Conservation (phyloP, 2,113 vertebrate species). For the Steatornis caripensis region DNA sequence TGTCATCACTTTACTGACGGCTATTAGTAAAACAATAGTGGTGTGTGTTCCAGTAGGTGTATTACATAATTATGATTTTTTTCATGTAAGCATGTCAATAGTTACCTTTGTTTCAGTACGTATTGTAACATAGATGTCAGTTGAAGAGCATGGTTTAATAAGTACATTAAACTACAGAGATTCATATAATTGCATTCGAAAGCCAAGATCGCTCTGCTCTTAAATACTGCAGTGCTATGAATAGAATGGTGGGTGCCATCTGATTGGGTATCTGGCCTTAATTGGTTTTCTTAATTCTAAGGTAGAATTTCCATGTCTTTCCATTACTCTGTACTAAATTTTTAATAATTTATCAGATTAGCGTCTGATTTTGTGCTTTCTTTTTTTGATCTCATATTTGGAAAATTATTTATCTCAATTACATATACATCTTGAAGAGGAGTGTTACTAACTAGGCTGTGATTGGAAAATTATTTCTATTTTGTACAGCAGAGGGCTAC, state of each 20-base stretch:
- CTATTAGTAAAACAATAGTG: neutral
- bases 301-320: neutral
- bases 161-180: neutral
- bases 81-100: neutral
- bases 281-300: neutral
- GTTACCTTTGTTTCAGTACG: neutral
- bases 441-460: neutral
- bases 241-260: neutral
- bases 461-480: neutral
- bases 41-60: neutral
- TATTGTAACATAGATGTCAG: neutral
- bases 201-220: neutral
- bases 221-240: neutral
- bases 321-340: neutral
- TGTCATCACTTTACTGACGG: neutral
- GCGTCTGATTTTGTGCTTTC: neutral
- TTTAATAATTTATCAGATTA: neutral
- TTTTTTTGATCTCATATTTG: neutral
- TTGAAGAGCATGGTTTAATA: neutral
- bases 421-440: neutral
- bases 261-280: neutral
- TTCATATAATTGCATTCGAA: neutral
- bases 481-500: constrained; percentile 53
- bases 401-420: neutral
- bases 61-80: neutral